A percentile compares a stretch with the other conserved stretches of the same genome.
Evolutionary conservation across 2,797 vertebrate species (phyloP).

Genomic region (Enteromius argenteus): DNA sequence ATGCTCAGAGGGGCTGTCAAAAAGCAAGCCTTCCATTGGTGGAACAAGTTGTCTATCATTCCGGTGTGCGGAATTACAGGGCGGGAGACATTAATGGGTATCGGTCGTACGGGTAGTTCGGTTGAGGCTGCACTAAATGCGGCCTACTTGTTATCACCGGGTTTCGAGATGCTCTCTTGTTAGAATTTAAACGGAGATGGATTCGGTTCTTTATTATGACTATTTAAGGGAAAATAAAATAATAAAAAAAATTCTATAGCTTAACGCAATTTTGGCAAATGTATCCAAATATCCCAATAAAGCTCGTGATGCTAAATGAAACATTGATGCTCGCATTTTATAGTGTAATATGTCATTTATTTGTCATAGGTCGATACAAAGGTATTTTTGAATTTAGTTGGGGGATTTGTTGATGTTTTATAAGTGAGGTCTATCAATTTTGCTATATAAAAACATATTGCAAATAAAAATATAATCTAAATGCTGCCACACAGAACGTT

Average conservation of each 20-base stretch:
- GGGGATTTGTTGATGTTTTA: neutral
- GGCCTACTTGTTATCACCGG: conserved; percentile 78
- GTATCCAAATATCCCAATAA: neutral
- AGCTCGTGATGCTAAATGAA: conserved; percentile 7
- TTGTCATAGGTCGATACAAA: neutral
- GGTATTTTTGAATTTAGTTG: neutral
- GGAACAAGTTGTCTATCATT: conserved; percentile 40
- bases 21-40: conserved; percentile 68
- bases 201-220: neutral
- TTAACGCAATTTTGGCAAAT: neutral
- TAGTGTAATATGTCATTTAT: neutral
- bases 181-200: conserved; percentile 55
- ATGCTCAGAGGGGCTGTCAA: conserved; percentile 57
- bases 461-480: neutral
- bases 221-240: neutral
- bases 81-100: conserved; percentile 70
- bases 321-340: neutral
- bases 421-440: neutral
- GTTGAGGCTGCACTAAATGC: conserved; percentile 80
- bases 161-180: conserved; percentile 65
- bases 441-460: neutral
- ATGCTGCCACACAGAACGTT: neutral
- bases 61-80: conserved; percentile 57
- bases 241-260: neutral
- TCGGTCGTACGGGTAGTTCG: conserved; percentile 67